These are phyloP conservation scores for Hecatera dysodea DNA, from an alignment of 2,888 invertebrate species.

Conservation along the genomic window DNA sequence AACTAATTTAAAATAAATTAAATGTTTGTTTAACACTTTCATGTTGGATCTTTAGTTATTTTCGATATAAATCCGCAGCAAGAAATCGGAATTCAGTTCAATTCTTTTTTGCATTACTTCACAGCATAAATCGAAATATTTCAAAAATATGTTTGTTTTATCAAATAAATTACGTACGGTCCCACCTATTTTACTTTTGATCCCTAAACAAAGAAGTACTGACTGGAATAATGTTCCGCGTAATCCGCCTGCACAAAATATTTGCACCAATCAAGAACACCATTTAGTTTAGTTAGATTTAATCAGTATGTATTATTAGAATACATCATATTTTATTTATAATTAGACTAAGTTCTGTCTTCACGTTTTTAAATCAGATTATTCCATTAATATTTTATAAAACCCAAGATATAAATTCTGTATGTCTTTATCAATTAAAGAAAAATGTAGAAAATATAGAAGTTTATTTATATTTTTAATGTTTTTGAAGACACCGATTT, in stretches of 20 bases:
- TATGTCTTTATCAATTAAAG: not conserved
- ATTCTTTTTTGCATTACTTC: too few species aligned
- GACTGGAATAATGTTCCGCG: not conserved
- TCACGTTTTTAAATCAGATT: constrained; percentile 44
- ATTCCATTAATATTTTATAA: not conserved
- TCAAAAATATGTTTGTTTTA: too few species aligned
- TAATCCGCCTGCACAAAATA: constrained; percentile 17
- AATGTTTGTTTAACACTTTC: too few species aligned
- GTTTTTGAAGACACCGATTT: not conserved
- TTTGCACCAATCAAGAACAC: constrained; percentile 1
- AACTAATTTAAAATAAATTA: too few species aligned
- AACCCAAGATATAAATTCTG: not conserved
- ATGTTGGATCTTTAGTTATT: too few species aligned
- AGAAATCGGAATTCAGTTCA: too few species aligned
- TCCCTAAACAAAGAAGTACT: too few species aligned
- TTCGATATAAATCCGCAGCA: too few species aligned
- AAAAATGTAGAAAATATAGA: too few species aligned
- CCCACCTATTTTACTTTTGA: not conserved
- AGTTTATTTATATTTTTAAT: too few species aligned
- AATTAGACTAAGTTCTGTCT: constrained; percentile 22
- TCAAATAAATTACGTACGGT: too few species aligned
- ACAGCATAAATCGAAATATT: too few species aligned
- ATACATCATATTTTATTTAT: constrained; percentile 13
- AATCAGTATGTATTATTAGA: constrained; percentile 24
- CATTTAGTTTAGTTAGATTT: constrained; percentile 28